Conservation (phyloP, 2,888 invertebrate genomes). For the Shargacucullia verbasci region DNA sequence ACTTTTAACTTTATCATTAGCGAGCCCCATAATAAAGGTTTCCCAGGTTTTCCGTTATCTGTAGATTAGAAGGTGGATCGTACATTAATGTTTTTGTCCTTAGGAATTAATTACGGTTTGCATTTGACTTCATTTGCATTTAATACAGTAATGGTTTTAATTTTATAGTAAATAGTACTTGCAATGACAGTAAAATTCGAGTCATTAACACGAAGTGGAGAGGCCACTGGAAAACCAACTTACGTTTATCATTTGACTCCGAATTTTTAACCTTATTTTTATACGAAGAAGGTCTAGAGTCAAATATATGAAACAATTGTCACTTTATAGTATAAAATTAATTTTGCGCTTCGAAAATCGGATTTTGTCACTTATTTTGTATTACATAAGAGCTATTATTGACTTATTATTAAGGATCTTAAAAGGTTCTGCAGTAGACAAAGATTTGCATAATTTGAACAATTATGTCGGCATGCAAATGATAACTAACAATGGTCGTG, state of each 20-base stretch:
- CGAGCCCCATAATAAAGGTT: no score
- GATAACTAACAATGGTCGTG: conserved; percentile 75
- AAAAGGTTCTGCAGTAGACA: conserved; percentile 12
- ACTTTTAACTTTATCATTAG: no score
- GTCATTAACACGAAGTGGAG: conserved; percentile 26
- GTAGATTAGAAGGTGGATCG: no score
- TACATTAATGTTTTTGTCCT: no score
- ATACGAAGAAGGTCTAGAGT: conserved; percentile 23
- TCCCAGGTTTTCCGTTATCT: no score
- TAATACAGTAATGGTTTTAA: conserved; percentile 30
- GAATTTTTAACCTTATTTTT: conserved; percentile 21
- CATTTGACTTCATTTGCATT: conserved; percentile 41
- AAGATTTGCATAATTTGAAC: conserved; percentile 70
- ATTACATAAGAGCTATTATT: conserved; percentile 9
- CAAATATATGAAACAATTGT: conserved; percentile 33
- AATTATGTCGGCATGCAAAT: conserved; percentile 79
- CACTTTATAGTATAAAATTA: conserved; percentile 17
- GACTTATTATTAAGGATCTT: no score
- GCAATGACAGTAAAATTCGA: conserved; percentile 46
- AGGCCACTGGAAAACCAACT: conserved; percentile 16
- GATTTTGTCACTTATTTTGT: conserved; percentile 2
- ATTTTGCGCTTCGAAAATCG: not conserved
- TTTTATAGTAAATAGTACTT: conserved; percentile 17
- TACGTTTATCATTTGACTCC: not conserved
- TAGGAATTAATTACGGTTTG: no score